These are phyloP conservation scores for Mirounga angustirostris DNA, from an alignment of 2,113 vertebrate species.

Conservation along the genomic window DNA sequence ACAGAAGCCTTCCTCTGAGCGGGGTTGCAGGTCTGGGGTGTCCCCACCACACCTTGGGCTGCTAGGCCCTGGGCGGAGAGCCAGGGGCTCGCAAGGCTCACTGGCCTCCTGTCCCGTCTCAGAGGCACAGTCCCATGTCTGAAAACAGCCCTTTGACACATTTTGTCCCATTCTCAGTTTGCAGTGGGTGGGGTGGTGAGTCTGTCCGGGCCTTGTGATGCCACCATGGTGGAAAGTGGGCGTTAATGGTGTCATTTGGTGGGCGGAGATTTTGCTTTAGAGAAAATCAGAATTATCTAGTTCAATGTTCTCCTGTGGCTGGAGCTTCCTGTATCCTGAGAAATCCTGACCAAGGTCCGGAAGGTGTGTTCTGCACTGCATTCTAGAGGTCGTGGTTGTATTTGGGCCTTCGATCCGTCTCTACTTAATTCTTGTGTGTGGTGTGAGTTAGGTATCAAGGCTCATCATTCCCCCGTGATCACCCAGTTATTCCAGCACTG, in stretches of 20 bases:
- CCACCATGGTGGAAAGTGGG: accelerated
- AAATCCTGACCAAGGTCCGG: no score
- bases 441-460: no score
- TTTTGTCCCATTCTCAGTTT: background rate
- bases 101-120: accelerated
- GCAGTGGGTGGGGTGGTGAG: accelerated
- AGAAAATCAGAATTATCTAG: background rate
- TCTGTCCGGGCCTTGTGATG: background rate
- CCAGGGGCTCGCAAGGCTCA: accelerated
- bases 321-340: background rate
- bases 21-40: background rate
- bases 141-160: accelerated
- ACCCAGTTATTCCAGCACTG: no score
- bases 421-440: accelerated
- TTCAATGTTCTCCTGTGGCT: background rate
- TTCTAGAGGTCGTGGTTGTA: background rate
- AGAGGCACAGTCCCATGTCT: accelerated
- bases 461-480: background rate
- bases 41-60: accelerated
- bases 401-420: accelerated
- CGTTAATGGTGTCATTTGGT: no score
- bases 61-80: no score
- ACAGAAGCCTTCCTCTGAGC: background rate
- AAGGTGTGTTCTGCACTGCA: accelerated
- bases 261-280: background rate